Conservation (phyloP, 2,797 vertebrate genomes). For the Carapus acus region DNA sequence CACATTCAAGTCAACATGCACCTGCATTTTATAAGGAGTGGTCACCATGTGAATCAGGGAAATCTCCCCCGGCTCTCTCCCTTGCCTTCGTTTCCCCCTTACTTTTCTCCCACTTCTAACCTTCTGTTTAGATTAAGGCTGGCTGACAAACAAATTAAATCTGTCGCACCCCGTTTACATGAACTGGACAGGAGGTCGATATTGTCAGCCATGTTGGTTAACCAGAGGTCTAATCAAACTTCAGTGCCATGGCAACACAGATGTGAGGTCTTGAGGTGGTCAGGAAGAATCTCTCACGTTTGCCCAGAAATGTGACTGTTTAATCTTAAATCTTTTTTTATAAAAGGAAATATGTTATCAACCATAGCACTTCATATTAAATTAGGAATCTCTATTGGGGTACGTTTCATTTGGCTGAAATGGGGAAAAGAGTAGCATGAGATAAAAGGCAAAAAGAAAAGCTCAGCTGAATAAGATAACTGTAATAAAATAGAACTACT, state of each 20-base stretch:
- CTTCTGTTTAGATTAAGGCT: slow-evolving; percentile 78
- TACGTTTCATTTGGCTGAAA: too few relatives aligned
- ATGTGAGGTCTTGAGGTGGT: slow-evolving; percentile 29
- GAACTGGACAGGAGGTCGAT: slow-evolving; percentile 76
- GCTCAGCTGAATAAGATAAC: too few relatives aligned
- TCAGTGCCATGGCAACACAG: slow-evolving; percentile 58
- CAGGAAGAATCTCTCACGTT: too few relatives aligned
- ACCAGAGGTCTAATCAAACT: slow-evolving; percentile 76
- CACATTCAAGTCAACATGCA: not conserved
- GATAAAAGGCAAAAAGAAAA: too few relatives aligned
- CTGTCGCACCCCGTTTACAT: slow-evolving; percentile 78
- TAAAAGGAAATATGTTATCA: too few relatives aligned
- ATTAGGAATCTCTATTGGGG: too few relatives aligned
- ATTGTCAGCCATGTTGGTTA: slow-evolving; percentile 71
- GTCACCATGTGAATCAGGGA: not conserved
- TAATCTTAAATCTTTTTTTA: too few relatives aligned
- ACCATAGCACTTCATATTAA: too few relatives aligned
- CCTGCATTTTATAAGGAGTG: too few relatives aligned
- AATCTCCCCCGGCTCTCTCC: not conserved
- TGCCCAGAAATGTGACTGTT: too few relatives aligned
- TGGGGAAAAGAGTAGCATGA: too few relatives aligned
- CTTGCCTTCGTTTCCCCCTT: slow-evolving; percentile 25
- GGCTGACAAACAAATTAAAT: slow-evolving; percentile 82
- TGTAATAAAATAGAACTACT: too few relatives aligned
- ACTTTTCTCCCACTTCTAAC: slow-evolving; percentile 61